Base-by-base conservation (phyloP, 2,888 invertebrate genomes). In the Camponotus fellah region DNA sequence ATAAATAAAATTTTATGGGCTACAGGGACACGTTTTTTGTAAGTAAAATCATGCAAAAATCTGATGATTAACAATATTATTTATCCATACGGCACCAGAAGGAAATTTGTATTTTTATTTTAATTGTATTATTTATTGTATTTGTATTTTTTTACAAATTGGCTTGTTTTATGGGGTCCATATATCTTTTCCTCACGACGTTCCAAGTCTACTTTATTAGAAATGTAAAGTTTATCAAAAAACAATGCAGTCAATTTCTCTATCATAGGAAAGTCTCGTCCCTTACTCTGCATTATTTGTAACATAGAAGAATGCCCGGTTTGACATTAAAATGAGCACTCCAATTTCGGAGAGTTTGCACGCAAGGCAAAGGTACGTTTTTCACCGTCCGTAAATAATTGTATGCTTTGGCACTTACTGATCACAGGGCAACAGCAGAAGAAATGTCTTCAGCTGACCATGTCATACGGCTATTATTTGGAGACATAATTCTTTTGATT, bases 11-110 rank as follows among this genome's bases (percentile, higher is more conserved):
- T 0, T n/a, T 2, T 53, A n/a, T 2, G n/a, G 8, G 49, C 8
- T 53, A 53, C n/a, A n/a, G n/a, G 49, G 46, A 69, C 8, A 49
- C 40, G 3, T 9, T 26, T 3, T 17, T 2, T 21, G 1, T 32
- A 60, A 75, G 34, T 43, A 40, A 56, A 43, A 60, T 40, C 40
- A 66, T n/a, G 46, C 17, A 14, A 12, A 46, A 14, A 40, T 26
- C 40, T 26, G 34, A 69, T 40, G 77, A 77, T 77, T 77, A 77
- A 69, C 53, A 68, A 46, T 12, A 69, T 77, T 77, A 77, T 77
- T 77, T 56, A 77, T 77, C 69, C 56, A 68, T 77, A 77, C 69
- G 77, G 77, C 77, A 77, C 77, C 69, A 40, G 40, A 77, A 77
- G 34, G 76, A 77, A 56, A 69, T 68, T n/a, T 69, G 64, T n/a